phyloP scores from a whole-genome alignment of 2,797 vertebrate genomes.

The Urophycis tenuis region DNA sequence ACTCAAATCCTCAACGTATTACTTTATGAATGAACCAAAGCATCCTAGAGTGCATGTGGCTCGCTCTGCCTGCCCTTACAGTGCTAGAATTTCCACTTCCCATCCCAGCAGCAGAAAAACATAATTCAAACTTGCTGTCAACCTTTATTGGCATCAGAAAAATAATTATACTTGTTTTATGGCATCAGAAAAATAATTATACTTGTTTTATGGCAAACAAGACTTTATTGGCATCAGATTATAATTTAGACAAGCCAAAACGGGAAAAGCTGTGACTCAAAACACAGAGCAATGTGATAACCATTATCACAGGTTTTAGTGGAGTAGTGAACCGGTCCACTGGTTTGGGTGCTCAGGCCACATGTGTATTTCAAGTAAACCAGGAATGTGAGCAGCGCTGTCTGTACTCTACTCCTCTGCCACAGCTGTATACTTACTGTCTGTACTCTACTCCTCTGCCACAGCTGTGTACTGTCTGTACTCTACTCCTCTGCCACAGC shows the following conservation, averaged over 20 bases:
- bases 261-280: not conserved
- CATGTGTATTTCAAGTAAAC: not conserved
- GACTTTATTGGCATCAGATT: too few relatives aligned
- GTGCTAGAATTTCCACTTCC: not conserved
- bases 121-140: not conserved
- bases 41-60: too few relatives aligned
- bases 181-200: not conserved
- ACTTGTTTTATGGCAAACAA: not conserved
- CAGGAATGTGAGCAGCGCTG: not conserved
- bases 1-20: not conserved
- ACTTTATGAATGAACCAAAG: not conserved
- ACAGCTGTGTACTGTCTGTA: conserved; percentile 36
- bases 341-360: not conserved
- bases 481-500: conserved; percentile 11
- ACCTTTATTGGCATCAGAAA: conserved; percentile 1
- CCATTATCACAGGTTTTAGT: too few relatives aligned
- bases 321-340: not conserved
- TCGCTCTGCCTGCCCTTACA: too few relatives aligned
- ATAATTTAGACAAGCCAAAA: too few relatives aligned
- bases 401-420: not conserved
- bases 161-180: not conserved
- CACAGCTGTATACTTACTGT: conserved; percentile 44
- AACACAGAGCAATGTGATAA: not conserved
- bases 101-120: not conserved
- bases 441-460: not conserved